These are phyloP conservation scores for Rhagium mordax DNA, from an alignment of 2,888 invertebrate genomes.

Conservation along the genomic window DNA sequence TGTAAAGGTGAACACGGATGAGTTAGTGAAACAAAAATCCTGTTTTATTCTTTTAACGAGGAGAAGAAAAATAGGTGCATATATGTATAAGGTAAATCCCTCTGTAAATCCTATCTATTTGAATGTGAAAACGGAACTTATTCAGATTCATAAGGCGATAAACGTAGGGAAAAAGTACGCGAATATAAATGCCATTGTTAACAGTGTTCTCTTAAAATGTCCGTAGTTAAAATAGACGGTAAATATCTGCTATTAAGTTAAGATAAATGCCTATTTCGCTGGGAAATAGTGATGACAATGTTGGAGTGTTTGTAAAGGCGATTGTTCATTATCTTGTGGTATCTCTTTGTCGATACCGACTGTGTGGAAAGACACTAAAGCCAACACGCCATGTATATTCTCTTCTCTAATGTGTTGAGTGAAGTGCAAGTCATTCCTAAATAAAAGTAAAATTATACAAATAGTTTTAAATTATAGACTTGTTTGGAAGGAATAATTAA, in stretches of 20 bases:
- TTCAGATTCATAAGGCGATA: constrained; percentile 1
- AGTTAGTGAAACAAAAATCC: background rate
- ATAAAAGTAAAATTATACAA: constrained; percentile 20
- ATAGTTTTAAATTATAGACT: constrained; percentile 2
- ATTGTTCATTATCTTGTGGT: constrained; percentile 33
- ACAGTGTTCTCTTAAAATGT: constrained; percentile 6
- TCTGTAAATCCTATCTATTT: background rate
- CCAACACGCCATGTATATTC: constrained; percentile 12
- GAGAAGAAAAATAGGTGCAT: no score
- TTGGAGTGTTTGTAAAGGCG: constrained; percentile 29
- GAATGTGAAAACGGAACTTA: constrained; percentile 4
- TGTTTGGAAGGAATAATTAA: background rate
- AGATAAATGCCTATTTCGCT: constrained; percentile 26
- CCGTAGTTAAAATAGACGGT: constrained; percentile 7
- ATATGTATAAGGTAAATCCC: background rate
- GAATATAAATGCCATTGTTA: constrained; percentile 22
- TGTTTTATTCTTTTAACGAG: background rate
- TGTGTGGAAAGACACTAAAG: constrained; percentile 14
- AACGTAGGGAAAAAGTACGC: background rate
- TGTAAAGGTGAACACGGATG: background rate
- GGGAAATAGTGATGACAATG: constrained; percentile 30
- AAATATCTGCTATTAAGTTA: constrained; percentile 29
- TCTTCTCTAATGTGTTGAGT: background rate
- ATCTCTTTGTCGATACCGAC: constrained; percentile 32
- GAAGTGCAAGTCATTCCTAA: constrained; percentile 23